Evolutionary conservation across 2,113 vertebrate species (phyloP), one percentile per base, ranked within the genome.

Genomic region (Zosterops lateralis): DNA sequence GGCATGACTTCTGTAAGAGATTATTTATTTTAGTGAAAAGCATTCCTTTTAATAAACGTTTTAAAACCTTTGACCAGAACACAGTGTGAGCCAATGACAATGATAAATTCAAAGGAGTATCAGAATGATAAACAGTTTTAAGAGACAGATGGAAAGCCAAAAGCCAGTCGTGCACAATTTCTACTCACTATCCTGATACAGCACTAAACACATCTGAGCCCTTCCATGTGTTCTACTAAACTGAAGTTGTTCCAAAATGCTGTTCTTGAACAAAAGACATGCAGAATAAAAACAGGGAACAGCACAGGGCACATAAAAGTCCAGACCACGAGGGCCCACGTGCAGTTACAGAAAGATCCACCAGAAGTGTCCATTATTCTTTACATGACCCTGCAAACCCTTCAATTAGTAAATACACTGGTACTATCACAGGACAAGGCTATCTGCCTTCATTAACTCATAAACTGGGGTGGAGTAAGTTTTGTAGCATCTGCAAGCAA

Each of bases 61-160:
- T 92, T 81, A 81, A 95, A 93, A 78, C 51, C 64, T 94, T 91
- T 95, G 94, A 95, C 89, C 66, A 93, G 83, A 65, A 84, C n/a
- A 60, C 21, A 77, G 48, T 6, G 18, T 64, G 47, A 90, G 85
- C 81, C 88, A 95, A 83, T 8, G 51, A 71, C 60, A 87, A 45
- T 50, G 91, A 91, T 75, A 66, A 77, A 92, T 86, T 92, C 84
- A 73, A 65, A 89, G n/a, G 38, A 87, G 34, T 92, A 97, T 75
- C 61, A 85, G 78, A 79, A 90, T 85, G 72, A 92, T 34, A 83
- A 92, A 90, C 42, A 87, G 68, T 85, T 94, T 77, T 78, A 87
- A 80, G 48, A 93, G 45, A 80, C 65, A 84, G 65, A 91, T 64
- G 57, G 64, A 90, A 93, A 92, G 85, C 82, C 72, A 81, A 95